Evolutionary conservation across 2,888 invertebrate genomes (phyloP).

Genomic region (Dryomyza anilis): DNA sequence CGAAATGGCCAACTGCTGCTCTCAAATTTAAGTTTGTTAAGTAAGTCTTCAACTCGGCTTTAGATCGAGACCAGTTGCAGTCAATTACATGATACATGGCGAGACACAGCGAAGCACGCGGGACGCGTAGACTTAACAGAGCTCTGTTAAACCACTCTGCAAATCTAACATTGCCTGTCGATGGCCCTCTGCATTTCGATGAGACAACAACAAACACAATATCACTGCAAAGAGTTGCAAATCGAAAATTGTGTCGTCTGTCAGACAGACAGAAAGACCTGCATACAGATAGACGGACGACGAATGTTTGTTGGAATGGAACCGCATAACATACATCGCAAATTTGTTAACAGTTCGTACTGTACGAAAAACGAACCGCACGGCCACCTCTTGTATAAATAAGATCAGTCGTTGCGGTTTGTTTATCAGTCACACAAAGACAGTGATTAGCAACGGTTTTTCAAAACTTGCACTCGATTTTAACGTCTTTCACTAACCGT

Average conservation of each 20-base stretch:
- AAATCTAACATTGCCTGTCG: background rate
- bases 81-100: background rate
- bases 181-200: background rate
- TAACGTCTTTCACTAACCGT: constrained; percentile 6
- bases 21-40: constrained; percentile 1
- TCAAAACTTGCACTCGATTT: constrained; percentile 20
- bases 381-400: constrained; percentile 51
- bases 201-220: background rate
- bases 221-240: background rate
- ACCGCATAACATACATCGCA: constrained; percentile 14
- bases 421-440: constrained; percentile 58
- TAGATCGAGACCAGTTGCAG: background rate
- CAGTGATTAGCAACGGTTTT: constrained; percentile 50
- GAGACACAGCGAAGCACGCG: background rate
- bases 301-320: constrained; percentile 9
- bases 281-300: background rate
- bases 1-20: background rate
- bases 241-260: constrained; percentile 14
- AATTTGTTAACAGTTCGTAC: constrained; percentile 9
- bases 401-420: constrained; percentile 51
- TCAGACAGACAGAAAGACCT: background rate
- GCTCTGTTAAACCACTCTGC: background rate
- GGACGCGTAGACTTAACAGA: background rate
- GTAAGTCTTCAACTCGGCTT: background rate
- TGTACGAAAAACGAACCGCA: background rate